Conservation (phyloP, 1,140 invertebrate genomes). For the silkworm (Bombyx mori) region DNA sequence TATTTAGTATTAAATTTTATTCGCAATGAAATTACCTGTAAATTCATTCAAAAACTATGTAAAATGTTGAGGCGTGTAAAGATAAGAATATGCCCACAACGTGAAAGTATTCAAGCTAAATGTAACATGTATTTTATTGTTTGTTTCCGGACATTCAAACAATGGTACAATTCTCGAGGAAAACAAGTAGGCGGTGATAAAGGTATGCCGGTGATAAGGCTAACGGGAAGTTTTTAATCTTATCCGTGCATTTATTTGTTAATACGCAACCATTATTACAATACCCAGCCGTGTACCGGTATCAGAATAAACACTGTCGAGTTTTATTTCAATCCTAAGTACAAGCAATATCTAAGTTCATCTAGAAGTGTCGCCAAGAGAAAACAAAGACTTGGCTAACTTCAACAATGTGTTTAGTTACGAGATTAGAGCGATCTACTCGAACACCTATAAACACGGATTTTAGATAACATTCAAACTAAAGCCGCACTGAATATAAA, state of each 20-base stretch:
- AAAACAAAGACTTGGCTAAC: conserved; percentile 55
- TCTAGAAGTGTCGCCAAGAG: conserved; percentile 5
- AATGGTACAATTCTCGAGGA: conserved; percentile 4
- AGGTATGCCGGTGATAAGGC: conserved; percentile 10
- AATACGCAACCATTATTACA: neutral
- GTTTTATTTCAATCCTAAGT: neutral
- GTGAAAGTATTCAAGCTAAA: conserved; percentile 7
- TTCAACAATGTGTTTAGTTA: conserved; percentile 67
- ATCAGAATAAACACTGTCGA: neutral
- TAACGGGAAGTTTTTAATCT: conserved; percentile 19
- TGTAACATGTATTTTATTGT: conserved; percentile 8
- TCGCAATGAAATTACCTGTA: conserved; percentile 3
- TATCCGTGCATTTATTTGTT: conserved; percentile 11
- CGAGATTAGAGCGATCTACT: conserved; percentile 64
- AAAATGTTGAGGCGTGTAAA: conserved; percentile 6
- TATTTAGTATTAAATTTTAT: too few species aligned
- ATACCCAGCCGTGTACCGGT: neutral
- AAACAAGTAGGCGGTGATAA: conserved; percentile 7
- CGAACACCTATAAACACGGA: conserved; percentile 67
- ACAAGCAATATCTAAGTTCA: neutral
- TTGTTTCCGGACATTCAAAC: conserved; percentile 7
- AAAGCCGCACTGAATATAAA: conserved; percentile 67
- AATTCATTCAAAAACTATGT: conserved; percentile 21
- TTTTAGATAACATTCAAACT: conserved; percentile 70
- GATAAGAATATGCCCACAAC: conserved; percentile 18